These are phyloP conservation scores for Cryptosula pallasiana DNA, from an alignment of 2,888 invertebrate genomes.

Conservation along the genomic window DNA sequence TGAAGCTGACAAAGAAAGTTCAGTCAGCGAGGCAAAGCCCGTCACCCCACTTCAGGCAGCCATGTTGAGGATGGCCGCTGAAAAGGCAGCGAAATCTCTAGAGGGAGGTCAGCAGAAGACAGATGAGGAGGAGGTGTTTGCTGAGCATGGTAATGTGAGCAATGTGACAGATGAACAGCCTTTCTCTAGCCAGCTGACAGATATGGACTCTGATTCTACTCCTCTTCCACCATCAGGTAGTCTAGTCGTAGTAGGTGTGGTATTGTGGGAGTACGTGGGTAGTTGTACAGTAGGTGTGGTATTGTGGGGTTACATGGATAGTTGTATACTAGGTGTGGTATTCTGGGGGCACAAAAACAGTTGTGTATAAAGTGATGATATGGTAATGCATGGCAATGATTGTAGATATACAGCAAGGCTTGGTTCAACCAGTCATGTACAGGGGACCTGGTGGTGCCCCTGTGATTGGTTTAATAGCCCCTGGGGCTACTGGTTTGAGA, in stretches of 20 bases:
- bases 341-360: too few species aligned
- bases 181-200: not conserved
- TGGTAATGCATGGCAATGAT: too few species aligned
- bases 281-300: too few species aligned
- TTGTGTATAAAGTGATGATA: too few species aligned
- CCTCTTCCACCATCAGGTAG: not conserved
- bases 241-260: too few species aligned
- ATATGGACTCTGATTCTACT: not conserved
- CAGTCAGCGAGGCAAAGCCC: not conserved
- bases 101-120: not conserved
- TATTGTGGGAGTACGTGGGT: too few species aligned
- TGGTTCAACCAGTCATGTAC: conserved; percentile 5
- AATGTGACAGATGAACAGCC: not conserved
- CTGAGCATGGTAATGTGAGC: conserved; percentile 8
- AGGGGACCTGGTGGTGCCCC: conserved; percentile 31
- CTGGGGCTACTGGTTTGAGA: conserved; percentile 36
- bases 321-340: too few species aligned
- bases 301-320: too few species aligned
- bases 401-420: not conserved
- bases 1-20: not conserved
- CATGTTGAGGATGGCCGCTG: conserved; percentile 16
- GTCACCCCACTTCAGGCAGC: conserved; percentile 6
- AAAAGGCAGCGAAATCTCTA: not conserved
- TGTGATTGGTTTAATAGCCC: conserved; percentile 34
- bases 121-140: conserved; percentile 17